Conservation (phyloP, 2,113 vertebrate genomes). For the Meriones unguiculatus region DNA sequence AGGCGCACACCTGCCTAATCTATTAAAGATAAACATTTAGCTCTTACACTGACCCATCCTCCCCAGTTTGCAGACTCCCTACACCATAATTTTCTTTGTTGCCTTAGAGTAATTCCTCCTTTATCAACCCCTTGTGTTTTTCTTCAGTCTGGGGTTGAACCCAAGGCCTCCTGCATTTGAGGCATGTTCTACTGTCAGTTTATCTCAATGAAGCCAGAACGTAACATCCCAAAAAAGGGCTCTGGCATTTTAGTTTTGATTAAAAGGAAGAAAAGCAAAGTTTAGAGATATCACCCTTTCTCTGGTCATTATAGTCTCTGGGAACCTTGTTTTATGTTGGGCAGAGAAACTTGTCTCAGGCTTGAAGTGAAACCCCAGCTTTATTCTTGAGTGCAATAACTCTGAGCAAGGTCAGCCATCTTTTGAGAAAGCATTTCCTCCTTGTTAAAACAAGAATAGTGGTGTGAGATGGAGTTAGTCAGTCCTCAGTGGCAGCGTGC, state of each 20-base stretch:
- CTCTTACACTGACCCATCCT: background rate
- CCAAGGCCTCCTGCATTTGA: background rate
- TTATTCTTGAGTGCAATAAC: background rate
- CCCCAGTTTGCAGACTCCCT: background rate
- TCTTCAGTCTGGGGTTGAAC: background rate
- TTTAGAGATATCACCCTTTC: background rate
- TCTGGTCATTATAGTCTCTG: background rate
- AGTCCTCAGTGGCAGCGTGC: background rate
- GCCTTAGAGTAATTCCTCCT: background rate
- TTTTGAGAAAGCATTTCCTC: background rate
- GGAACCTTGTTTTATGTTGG: background rate
- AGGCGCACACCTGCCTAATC: background rate
- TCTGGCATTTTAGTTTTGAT: background rate
- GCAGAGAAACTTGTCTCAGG: background rate
- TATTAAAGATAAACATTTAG: background rate
- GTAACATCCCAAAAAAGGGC: background rate
- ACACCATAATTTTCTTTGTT: background rate
- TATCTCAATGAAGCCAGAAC: background rate
- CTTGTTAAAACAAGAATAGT: background rate
- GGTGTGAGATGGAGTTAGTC: background rate
- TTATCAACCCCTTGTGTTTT: background rate
- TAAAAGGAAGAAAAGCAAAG: slow-evolving; percentile 5
- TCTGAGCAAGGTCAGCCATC: background rate
- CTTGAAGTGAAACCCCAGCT: background rate
- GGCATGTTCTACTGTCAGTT: background rate